These are phyloP conservation scores for Nematopogon swammerdamellus DNA, from an alignment of 2,888 invertebrate species.

Conservation along the genomic window DNA sequence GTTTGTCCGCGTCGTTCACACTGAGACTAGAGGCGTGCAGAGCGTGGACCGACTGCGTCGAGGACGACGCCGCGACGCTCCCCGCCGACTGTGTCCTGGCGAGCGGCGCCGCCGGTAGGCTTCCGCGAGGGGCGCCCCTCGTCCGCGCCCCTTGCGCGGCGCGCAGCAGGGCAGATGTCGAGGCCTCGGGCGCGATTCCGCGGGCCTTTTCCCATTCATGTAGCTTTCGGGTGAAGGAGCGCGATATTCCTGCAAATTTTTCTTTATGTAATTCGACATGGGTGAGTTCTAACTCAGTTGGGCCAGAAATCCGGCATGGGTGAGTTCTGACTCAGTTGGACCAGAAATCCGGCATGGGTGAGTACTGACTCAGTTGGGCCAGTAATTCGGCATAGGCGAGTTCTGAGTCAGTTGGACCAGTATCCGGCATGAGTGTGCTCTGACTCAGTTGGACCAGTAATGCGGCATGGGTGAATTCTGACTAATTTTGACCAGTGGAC, in stretches of 20 bases:
- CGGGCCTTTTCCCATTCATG: conserved; percentile 92
- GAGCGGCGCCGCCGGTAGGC: conserved; percentile 38
- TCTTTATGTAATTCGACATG: too few species aligned
- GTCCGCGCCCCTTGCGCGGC: conserved; percentile 29
- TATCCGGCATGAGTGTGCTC: too few species aligned
- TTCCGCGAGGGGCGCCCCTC: conserved; percentile 16
- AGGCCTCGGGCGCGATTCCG: conserved; percentile 81
- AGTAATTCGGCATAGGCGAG: too few species aligned
- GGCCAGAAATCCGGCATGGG: too few species aligned
- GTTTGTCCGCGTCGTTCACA: conserved; percentile 67
- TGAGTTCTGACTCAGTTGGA: too few species aligned
- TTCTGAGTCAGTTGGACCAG: too few species aligned
- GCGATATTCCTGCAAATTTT: conserved; percentile 61
- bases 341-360: too few species aligned
- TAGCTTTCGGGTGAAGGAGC: conserved; percentile 84
- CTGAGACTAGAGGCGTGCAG: conserved; percentile 71
- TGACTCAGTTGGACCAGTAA: too few species aligned
- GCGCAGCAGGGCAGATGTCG: conserved; percentile 74
- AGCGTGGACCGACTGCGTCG: conserved; percentile 48
- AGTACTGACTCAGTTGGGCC: too few species aligned
- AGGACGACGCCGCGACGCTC: conserved; percentile 62
- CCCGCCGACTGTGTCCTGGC: conserved; percentile 75
- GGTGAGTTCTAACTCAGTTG: too few species aligned
- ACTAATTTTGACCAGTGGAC: too few species aligned
- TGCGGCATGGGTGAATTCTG: too few species aligned